Evolutionary conservation across 2,888 invertebrate genomes (phyloP), one percentile per base, ranked within the genome.

Genomic region (Noctua pronuba): DNA sequence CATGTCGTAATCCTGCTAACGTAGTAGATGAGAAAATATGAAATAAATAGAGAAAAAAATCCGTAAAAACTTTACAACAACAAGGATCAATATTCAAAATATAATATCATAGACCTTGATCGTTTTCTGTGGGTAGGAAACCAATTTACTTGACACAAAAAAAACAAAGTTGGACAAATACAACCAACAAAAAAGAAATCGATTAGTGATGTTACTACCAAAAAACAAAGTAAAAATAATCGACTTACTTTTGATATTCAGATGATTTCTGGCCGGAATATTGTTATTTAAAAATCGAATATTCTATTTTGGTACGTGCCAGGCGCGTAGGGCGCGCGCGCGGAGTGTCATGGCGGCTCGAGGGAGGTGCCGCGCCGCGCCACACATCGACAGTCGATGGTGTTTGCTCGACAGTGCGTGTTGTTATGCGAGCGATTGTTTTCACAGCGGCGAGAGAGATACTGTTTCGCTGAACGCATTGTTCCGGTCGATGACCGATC

Each of bases 281-380:
- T 74, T 83, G 44, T 83, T 83, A 84, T 81, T 76, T 86, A 87
- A 83, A 87, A 82, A 87, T 84, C 77, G 84, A 86, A 81, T 78
- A 84, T 88, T 89, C 88, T 91, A 91, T 91, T 91, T 90, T 89
- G 78, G 85, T 89, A 90, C 90, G 89, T 88, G 90, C 88, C 91
- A 87, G 88, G 81, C 90, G 88, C 86, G 88, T 85, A 89, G 89
- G 90, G 90, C 90, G 90, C 91, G 82, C 90, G 87, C 88, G 86
- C 88, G 81, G 64, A 89, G 86, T 92, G 92, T 90, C 92, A 92
- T 92, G 93, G 92, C 92, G 86, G 90, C 85, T 77, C 82, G 77
- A 88, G 88, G 78, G 88, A 88, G 68, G 86, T 70, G 83, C 86
- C 82, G 55, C 83, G 52, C 66, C 70, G 68, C 84, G 80, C 79